Conservation (phyloP, 2,888 invertebrate species). For the Vanessa cardui region DNA sequence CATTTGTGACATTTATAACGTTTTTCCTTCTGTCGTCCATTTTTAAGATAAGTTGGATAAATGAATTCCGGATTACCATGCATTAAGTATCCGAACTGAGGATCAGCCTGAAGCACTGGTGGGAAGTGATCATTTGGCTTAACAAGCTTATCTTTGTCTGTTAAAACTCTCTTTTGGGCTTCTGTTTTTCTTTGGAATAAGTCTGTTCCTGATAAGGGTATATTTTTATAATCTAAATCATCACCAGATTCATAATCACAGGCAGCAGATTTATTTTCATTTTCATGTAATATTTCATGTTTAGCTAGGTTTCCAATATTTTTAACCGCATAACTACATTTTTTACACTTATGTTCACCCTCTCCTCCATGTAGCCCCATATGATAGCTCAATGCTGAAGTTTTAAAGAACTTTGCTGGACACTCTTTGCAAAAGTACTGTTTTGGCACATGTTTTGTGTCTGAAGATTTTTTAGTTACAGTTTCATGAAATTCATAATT, state of each 20-base stretch:
- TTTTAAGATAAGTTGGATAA: constrained; percentile 88
- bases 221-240: constrained; percentile 75
- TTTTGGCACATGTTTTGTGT: constrained; percentile 63
- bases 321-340: constrained; percentile 87
- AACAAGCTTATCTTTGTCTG: constrained; percentile 76
- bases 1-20: constrained; percentile 93
- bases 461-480: constrained; percentile 53
- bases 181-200: constrained; percentile 85
- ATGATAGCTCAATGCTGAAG: constrained; percentile 87
- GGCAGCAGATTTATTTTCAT: constrained; percentile 56
- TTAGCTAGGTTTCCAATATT: constrained; percentile 86
- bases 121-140: constrained; percentile 81
- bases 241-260: constrained; percentile 79
- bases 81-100: constrained; percentile 86
- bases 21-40: constrained; percentile 89
- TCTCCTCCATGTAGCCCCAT: constrained; percentile 85
- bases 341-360: constrained; percentile 86
- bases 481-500: constrained; percentile 54
- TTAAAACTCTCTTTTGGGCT: constrained; percentile 78
- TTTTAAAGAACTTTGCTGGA: constrained; percentile 88
- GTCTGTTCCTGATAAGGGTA: constrained; percentile 86
- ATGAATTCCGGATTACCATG: constrained; percentile 90
- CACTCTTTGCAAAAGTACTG: constrained; percentile 85
- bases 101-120: constrained; percentile 82
- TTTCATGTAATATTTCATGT: constrained; percentile 83